These are phyloP conservation scores for Popillia japonica DNA, from an alignment of 1,140 invertebrate species.

Conservation along the genomic window DNA sequence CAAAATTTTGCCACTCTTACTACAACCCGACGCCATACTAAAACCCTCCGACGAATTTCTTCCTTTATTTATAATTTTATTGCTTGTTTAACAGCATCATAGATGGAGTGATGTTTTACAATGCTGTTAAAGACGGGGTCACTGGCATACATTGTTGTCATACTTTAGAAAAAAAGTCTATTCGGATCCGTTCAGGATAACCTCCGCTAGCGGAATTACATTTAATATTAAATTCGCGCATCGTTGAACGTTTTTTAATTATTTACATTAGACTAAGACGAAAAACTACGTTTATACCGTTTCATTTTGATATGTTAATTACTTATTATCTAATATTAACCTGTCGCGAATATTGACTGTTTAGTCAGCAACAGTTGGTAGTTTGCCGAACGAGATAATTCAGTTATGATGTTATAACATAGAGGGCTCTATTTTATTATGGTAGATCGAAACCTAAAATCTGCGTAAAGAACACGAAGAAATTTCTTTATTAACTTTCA, in stretches of 20 bases:
- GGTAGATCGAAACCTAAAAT: too few relatives aligned
- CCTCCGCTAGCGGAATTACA: not conserved
- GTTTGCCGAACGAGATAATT: not conserved
- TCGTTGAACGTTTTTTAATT: not conserved
- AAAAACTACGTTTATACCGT: not conserved
- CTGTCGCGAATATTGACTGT: not conserved
- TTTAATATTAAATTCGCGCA: not conserved
- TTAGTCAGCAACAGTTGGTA: not conserved
- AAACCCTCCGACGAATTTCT: slow-evolving; percentile 54
- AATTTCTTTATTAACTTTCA: too few relatives aligned
- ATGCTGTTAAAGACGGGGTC: slow-evolving; percentile 1
- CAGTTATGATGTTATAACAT: too few relatives aligned
- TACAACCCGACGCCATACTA: slow-evolving; percentile 48
- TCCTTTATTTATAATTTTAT: slow-evolving; percentile 41
- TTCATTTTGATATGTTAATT: slow-evolving; percentile 4
- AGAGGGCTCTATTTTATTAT: too few relatives aligned
- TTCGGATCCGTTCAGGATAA: not conserved
- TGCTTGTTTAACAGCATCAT: slow-evolving; percentile 29
- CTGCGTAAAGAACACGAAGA: too few relatives aligned
- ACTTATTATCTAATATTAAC: slow-evolving; percentile 5
- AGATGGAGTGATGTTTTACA: slow-evolving; percentile 34
- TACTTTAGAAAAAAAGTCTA: not conserved
- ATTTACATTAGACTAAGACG: too few relatives aligned
- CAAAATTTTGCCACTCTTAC: slow-evolving; percentile 54
- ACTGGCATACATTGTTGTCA: slow-evolving; percentile 38